Conservation (phyloP, 2,113 vertebrate species). For the Carollia perspicillata region DNA sequence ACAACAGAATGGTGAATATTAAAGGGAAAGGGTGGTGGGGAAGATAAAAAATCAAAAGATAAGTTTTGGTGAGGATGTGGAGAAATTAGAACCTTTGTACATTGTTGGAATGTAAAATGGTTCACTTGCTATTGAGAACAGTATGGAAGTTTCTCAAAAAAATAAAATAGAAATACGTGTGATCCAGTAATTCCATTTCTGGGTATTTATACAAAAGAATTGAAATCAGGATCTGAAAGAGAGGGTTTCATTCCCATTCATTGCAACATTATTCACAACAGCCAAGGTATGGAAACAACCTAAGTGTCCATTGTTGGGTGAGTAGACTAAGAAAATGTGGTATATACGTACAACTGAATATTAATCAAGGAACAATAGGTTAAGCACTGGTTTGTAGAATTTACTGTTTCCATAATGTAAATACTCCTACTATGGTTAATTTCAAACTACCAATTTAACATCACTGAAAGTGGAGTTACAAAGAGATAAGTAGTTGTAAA, state of each 20-base stretch:
- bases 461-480: neutral
- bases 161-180: neutral
- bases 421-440: neutral
- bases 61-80: neutral
- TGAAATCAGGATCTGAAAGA: neutral
- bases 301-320: neutral
- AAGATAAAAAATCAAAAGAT: neutral
- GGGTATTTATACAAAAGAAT: neutral
- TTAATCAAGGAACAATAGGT: slow-evolving; percentile 32
- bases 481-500: neutral
- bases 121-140: neutral
- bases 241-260: neutral
- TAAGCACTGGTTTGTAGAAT: slow-evolving; percentile 8
- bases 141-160: neutral
- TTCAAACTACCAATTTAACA: neutral
- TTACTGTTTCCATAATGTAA: slow-evolving; percentile 34
- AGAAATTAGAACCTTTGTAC: neutral
- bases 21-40: neutral
- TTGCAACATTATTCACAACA: neutral
- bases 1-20: neutral
- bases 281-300: neutral
- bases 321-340: neutral
- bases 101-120: neutral
- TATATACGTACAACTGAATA: neutral
- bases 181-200: neutral